Conservation (phyloP, 2,888 invertebrate genomes). For the Oscheius sp. region DNA sequence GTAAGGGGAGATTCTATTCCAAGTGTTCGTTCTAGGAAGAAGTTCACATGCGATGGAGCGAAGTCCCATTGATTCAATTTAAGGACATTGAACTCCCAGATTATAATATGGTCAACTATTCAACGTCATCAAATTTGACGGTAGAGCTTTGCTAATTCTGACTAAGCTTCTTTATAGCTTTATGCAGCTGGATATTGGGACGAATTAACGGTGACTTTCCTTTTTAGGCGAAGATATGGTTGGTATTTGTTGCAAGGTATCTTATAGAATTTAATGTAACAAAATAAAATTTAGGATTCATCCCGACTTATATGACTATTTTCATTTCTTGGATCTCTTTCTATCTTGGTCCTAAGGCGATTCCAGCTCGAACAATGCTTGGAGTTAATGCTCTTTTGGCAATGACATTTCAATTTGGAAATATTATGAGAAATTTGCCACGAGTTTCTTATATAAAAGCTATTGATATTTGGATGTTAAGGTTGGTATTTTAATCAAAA, state of each 20-base stretch:
- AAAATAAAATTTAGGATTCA: slow-evolving; percentile 51
- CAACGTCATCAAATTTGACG: slow-evolving; percentile 48
- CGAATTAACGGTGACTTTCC: slow-evolving; percentile 67
- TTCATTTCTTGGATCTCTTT: slow-evolving; percentile 71
- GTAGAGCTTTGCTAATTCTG: slow-evolving; percentile 23
- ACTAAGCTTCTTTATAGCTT: slow-evolving; percentile 30
- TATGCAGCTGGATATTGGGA: slow-evolving; percentile 70
- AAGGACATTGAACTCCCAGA: slow-evolving; percentile 69
- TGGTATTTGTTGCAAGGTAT: slow-evolving; percentile 69
- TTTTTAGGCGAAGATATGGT: slow-evolving; percentile 67
- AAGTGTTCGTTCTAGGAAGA: slow-evolving; percentile 42
- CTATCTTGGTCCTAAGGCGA: slow-evolving; percentile 67
- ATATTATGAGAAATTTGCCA: slow-evolving; percentile 67
- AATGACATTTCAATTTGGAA: slow-evolving; percentile 70
- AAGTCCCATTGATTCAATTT: slow-evolving; percentile 52
- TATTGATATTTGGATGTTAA: slow-evolving; percentile 66
- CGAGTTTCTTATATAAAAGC: slow-evolving; percentile 68
- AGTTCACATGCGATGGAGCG: slow-evolving; percentile 60
- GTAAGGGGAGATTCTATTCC: slow-evolving; percentile 11
- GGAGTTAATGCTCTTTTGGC: slow-evolving; percentile 69
- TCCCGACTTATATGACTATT: slow-evolving; percentile 69
- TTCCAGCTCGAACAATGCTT: slow-evolving; percentile 69
- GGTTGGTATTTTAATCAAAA: slow-evolving; percentile 14
- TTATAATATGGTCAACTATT: slow-evolving; percentile 64
- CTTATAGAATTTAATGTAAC: not conserved